Evolutionary conservation across 2,888 invertebrate genomes (phyloP), one percentile per base, ranked within the genome.

Genomic region (Ariolimax columbianus): DNA sequence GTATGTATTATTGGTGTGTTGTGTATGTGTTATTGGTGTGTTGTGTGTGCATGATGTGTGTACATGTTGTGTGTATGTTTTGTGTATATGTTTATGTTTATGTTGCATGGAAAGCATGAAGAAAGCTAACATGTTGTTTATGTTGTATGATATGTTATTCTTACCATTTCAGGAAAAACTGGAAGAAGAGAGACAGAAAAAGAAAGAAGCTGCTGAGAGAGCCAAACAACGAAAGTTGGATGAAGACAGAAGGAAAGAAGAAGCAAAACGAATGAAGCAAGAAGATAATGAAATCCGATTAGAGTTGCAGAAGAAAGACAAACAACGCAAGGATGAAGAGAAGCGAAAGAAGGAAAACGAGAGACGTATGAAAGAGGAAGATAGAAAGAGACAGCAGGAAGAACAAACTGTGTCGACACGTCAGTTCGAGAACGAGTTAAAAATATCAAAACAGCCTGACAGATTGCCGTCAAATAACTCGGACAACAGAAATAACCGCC

Each of bases 131-230:
- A 23, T 55, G 55, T 55, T 55, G 19, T 72, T 72, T 40, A 19
- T 40, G 17, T n/a, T n/a, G n/a, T n/a, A n/a, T n/a, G n/a, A n/a
- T n/a, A n/a, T n/a, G n/a, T n/a, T n/a, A n/a, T n/a, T 72, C 2
- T 19, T 0, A 33, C 7, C n/a, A 23, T 63, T 72, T n/a, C 70
- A 87, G 87, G 87, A 87, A 73, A 51, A 77, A 33, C 79, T 40
- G 26, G 77, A 87, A 26, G 43, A 83, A 9, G 87, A 85, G 43
- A 33, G n/a, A 47, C 26, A 51, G 83, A 81, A 84, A 55, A 86
- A 79, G 79, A 86, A 77, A 70, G 82, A 86, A 47, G 75, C 47
- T 4, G 43, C 47, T 11, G 87, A 87, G 40, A 81, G 80, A 47
- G 78, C 75, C n/a, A 43, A 63, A 40, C 72, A 59, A 23, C 72